Percentiles rank a stretch among this genome's conserved stretches.
phyloP scores from a whole-genome alignment of 1,140 invertebrate genomes.

The Drosophila bocki region DNA sequence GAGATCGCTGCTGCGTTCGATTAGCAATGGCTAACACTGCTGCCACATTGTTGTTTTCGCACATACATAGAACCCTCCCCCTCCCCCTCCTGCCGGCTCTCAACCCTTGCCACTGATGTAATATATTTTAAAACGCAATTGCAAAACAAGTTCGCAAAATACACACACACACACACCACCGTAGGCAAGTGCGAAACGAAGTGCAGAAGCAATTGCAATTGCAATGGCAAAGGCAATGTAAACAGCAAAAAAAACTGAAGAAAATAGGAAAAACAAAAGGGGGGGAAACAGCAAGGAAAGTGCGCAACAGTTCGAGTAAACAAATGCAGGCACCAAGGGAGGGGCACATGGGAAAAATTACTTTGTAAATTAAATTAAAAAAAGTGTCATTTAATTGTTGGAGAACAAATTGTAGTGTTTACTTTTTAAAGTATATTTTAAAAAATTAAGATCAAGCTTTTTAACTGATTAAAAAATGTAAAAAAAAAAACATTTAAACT shows the following conservation, averaged over 20 bases:
- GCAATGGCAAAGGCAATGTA: slow-evolving; percentile 40
- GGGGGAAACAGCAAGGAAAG: slow-evolving; percentile 19
- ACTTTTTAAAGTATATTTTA: no score
- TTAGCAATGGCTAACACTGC: slow-evolving; percentile 54
- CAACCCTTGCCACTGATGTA: slow-evolving; percentile 52
- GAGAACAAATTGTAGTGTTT: no score
- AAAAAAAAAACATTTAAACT: no score
- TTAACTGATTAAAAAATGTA: no score
- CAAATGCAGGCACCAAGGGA: slow-evolving; percentile 3
- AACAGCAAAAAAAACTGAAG: slow-evolving; percentile 23
- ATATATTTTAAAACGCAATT: slow-evolving; percentile 79
- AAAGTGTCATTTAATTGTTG: no score
- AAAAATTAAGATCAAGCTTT: no score
- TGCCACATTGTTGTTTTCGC: slow-evolving; percentile 43
- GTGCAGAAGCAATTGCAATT: slow-evolving; percentile 41
- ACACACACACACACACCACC: slow-evolving; percentile 20
- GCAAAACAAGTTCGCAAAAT: slow-evolving; percentile 63
- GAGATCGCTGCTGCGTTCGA: slow-evolving; percentile 47
- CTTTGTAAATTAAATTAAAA: no score
- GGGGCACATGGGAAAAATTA: background rate
- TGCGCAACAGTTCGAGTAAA: slow-evolving; percentile 42
- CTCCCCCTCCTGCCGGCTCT: background rate
- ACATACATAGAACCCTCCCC: slow-evolving; percentile 4
- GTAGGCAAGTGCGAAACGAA: slow-evolving; percentile 37
- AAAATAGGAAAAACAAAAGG: slow-evolving; percentile 20